These are phyloP conservation scores for Lepidocyrtinus sp. DNA, from an alignment of 2,888 invertebrate genomes.

Conservation along the genomic window DNA sequence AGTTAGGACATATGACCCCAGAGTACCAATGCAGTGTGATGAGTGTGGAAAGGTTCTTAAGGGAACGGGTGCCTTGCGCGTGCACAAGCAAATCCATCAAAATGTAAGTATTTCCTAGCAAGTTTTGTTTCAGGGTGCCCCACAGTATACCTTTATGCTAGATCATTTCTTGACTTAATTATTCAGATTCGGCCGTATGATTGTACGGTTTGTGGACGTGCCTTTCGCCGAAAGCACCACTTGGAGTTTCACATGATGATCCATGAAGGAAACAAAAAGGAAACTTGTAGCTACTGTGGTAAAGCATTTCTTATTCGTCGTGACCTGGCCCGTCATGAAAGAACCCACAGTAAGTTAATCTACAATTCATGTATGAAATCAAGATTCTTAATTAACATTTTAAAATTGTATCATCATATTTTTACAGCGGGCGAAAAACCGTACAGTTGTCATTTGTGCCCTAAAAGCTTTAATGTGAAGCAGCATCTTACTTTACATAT, in stretches of 20 bases:
- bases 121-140: too few species aligned
- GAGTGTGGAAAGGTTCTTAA: slow-evolving; percentile 65
- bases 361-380: not conserved
- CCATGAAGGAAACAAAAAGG: slow-evolving; percentile 66
- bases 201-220: slow-evolving; percentile 61
- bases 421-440: slow-evolving; percentile 64
- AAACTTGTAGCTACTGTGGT: slow-evolving; percentile 64
- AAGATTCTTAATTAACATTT: not conserved
- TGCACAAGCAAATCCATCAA: slow-evolving; percentile 65
- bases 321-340: slow-evolving; percentile 62
- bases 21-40: slow-evolving; percentile 65
- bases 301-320: slow-evolving; percentile 63
- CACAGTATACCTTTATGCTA: too few species aligned
- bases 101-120: slow-evolving; percentile 40
- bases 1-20: slow-evolving; percentile 62
- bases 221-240: slow-evolving; percentile 64
- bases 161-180: too few species aligned
- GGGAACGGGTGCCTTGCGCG: slow-evolving; percentile 62
- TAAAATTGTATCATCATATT: not conserved
- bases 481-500: slow-evolving; percentile 64
- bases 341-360: slow-evolving; percentile 59
- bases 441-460: slow-evolving; percentile 57
- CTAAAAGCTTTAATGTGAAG: slow-evolving; percentile 64
- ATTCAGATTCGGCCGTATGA: slow-evolving; percentile 59
- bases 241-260: slow-evolving; percentile 65